Evolutionary conservation across 2,888 invertebrate genomes (phyloP), one percentile per base, ranked within the genome.

Genomic region (Troides aeacus): DNA sequence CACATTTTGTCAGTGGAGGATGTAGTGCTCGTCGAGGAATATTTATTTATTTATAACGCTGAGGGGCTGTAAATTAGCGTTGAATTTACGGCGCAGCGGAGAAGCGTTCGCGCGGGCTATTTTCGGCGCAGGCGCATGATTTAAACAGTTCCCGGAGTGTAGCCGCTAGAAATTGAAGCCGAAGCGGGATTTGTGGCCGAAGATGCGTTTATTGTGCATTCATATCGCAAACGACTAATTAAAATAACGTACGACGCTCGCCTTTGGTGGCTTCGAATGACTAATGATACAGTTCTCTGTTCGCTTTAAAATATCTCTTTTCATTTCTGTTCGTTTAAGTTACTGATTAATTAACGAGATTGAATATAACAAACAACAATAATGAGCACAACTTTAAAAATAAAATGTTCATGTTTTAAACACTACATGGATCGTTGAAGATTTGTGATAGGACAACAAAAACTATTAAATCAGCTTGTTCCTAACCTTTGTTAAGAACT

Each of bases 21-120:
- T 86, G 83, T 82, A 85, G 82, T 78, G 78, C 75, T 74, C 80
- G 79, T 82, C 83, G 84, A 84, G 81, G 84, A 84, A 87, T 90
- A 91, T 92, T 90, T 92, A 90, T 91, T 90, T 92, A 91, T 90
- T 89, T 90, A 91, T 90, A 90, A 87, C 87, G 87, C 83, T 82
- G 86, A 86, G 86, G 87, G 87, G 90, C 90, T 85, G 92, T 93
- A 93, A 92, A 93, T 93, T 93, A 93, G 88, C 89, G 84, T 85
- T 84, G 84, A 90, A 93, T 92, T 90, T 92, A 91, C 89, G 86
- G 84, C 86, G 83, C 78, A 79, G 78, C 84, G 82, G 84, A 84
- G 88, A 81, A 88, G 86, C 86, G 88, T 87, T 88, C 89, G 82
- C 78, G 84, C 84, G 79, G 87, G 87, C 85, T 92, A 92, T 92